Conservation (phyloP, 2,113 vertebrate genomes). For the Platysteira castanea region DNA sequence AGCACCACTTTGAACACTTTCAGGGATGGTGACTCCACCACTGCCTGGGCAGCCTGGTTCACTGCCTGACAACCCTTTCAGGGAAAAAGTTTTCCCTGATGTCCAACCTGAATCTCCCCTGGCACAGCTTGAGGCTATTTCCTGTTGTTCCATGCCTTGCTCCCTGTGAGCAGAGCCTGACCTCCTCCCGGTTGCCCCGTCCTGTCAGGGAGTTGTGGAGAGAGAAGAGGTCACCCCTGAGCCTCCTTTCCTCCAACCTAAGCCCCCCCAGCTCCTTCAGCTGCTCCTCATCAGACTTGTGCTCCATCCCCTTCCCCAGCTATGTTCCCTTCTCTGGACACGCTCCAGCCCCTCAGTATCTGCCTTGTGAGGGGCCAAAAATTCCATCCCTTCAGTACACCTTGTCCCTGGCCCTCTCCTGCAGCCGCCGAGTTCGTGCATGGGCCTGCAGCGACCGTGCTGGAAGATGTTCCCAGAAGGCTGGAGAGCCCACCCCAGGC, state of each 20-base stretch:
- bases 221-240: neutral
- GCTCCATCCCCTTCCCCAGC: neutral
- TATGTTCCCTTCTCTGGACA: neutral
- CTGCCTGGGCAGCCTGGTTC: neutral
- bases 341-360: neutral
- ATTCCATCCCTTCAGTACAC: fast-evolving
- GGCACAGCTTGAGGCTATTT: neutral
- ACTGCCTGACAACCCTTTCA: neutral
- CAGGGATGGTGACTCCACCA: neutral
- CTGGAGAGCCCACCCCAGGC: neutral
- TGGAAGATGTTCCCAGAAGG: neutral
- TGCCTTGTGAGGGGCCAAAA: neutral
- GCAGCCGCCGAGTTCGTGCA: fast-evolving
- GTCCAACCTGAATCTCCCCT: neutral
- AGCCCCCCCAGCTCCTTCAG: neutral
- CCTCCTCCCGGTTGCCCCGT: neutral
- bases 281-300: neutral
- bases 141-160: neutral
- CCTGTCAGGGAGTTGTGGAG: neutral
- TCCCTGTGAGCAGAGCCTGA: neutral
- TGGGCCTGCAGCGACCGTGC: fast-evolving
- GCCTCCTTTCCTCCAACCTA: neutral
- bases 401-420: neutral
- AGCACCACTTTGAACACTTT: neutral
- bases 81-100: neutral